Evolutionary conservation across 2,113 vertebrate species (phyloP).

Genomic region (Rattus rattus): DNA sequence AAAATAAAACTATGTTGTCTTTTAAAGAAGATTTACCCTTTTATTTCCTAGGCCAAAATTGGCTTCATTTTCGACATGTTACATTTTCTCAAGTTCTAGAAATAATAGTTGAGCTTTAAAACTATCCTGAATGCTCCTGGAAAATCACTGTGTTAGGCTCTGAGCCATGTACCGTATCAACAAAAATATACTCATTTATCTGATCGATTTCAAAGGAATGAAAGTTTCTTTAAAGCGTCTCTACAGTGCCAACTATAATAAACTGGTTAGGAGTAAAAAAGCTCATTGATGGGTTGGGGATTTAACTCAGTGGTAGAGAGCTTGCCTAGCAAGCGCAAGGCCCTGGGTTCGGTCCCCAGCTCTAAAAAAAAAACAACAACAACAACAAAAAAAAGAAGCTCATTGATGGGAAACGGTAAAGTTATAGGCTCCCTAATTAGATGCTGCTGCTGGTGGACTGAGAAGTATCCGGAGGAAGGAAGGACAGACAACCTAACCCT

Average conservation of each 20-base stretch:
- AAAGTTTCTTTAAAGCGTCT: not conserved
- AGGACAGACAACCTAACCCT: not conserved
- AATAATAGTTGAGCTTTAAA: slow-evolving; percentile 1
- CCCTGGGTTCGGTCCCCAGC: too few species aligned
- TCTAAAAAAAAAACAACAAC: too few species aligned
- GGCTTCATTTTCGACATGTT: not conserved
- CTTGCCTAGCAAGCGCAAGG: too few species aligned
- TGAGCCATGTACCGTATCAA: not conserved
- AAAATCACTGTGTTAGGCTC: not conserved
- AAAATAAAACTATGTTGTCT: not conserved
- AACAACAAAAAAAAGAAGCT: too few species aligned
- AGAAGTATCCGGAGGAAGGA: not conserved
- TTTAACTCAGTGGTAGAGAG: too few species aligned
- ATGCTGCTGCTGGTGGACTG: not conserved
- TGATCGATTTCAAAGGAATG: not conserved
- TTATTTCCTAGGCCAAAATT: not conserved
- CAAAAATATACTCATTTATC: not conserved
- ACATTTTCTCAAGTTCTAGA: not conserved
- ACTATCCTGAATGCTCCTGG: not conserved
- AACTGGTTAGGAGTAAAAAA: not conserved
- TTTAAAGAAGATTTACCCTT: not conserved
- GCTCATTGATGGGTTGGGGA: not conserved
- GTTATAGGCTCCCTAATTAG: not conserved
- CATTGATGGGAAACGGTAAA: not conserved
- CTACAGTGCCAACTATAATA: not conserved